Conservation (phyloP, 2,797 vertebrate species). For the Molossus molossus region DNA sequence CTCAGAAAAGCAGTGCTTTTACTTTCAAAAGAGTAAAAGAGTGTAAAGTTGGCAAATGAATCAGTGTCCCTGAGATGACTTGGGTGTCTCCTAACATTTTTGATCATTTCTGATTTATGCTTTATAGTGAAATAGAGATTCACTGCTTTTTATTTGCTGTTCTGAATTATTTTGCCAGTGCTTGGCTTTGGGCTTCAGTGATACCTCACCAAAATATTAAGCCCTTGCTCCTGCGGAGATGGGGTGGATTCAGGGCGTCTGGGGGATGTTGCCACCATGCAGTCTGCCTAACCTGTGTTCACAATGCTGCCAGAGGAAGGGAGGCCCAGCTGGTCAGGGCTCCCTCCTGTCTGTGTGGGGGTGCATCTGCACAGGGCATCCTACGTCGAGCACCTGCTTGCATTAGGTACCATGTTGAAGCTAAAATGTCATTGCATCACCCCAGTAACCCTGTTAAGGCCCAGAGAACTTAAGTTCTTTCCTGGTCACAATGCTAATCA, state of each 20-base stretch:
- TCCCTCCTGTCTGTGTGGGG: background rate
- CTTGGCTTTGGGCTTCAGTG: background rate
- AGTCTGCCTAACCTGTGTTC: background rate
- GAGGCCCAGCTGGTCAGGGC: too few relatives aligned
- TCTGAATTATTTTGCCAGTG: conserved; percentile 40
- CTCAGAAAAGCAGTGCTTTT: background rate
- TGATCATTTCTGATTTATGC: conserved; percentile 28
- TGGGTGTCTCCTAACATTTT: background rate
- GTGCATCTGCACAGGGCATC: background rate
- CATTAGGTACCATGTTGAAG: background rate
- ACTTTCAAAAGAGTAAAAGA: conserved; percentile 60
- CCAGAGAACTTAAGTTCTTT: conserved; percentile 20
- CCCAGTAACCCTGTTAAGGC: background rate
- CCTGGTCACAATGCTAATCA: background rate
- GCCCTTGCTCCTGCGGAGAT: background rate
- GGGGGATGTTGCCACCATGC: background rate
- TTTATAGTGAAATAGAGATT: conserved; percentile 49
- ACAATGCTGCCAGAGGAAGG: background rate
- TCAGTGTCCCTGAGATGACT: conserved; percentile 39
- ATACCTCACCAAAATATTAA: conserved; percentile 4
- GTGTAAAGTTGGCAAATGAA: conserved; percentile 34
- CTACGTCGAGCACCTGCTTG: background rate
- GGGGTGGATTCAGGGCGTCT: background rate
- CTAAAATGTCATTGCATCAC: background rate
- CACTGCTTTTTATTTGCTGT: conserved; percentile 17